A percentile compares a stretch with the other conserved stretches of the same genome.
These are phyloP conservation scores for Phymastichus coffea DNA, from an alignment of 1,140 invertebrate species.

Conservation along the genomic window DNA sequence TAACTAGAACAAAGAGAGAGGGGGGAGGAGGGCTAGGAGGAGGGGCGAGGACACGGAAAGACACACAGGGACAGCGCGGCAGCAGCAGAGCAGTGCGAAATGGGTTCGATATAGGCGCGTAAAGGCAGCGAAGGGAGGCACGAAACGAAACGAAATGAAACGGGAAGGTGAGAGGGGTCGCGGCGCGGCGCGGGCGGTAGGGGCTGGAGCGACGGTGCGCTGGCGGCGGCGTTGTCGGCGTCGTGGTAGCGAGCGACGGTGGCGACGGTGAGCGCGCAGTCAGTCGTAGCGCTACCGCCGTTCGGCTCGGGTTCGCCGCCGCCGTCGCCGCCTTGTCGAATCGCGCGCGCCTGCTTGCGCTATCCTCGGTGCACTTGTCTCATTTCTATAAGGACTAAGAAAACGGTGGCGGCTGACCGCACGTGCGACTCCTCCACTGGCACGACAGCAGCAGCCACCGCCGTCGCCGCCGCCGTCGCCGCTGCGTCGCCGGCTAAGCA, in stretches of 20 bases:
- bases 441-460: neutral
- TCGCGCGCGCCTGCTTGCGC: constrained; percentile 19
- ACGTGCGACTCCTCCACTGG: constrained; percentile 34
- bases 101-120: too few species aligned
- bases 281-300: constrained; percentile 51
- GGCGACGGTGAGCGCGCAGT: constrained; percentile 39
- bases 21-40: neutral
- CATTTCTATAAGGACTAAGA: too few species aligned
- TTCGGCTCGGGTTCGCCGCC: constrained; percentile 36
- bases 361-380: too few species aligned
- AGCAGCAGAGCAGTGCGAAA: neutral
- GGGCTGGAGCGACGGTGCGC: constrained; percentile 5
- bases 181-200: constrained; percentile 15
- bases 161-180: constrained; percentile 20
- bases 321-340: too few species aligned
- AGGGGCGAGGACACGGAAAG: neutral
- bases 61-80: neutral
- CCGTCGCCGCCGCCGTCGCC: neutral
- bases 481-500: neutral
- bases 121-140: constrained; percentile 15
- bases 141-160: too few species aligned
- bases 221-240: constrained; percentile 44
- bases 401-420: constrained; percentile 30
- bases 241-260: constrained; percentile 52
- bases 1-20: neutral